Percentiles rank a stretch among this genome's conserved stretches.
Evolutionary conservation across 2,797 vertebrate species (phyloP).

Genomic region (Sebastes iracundus): DNA sequence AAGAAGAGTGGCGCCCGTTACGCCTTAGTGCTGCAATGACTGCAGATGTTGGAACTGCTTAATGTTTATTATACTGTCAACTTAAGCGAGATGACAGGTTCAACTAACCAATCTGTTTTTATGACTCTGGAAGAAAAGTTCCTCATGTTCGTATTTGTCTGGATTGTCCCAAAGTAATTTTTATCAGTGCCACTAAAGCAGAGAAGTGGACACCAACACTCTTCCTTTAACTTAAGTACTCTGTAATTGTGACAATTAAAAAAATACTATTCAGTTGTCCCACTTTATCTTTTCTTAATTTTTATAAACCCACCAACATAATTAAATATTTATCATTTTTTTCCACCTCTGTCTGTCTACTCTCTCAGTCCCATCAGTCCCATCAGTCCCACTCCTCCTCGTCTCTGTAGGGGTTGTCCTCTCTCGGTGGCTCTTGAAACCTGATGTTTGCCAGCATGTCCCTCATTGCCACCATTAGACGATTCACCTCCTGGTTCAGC

Average conservation of each 20-base stretch:
- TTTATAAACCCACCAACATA: not conserved
- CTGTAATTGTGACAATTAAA: conserved; percentile 15
- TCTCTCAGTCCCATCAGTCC: conserved; percentile 92
- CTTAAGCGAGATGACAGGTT: not conserved
- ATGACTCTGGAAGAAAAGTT: not conserved
- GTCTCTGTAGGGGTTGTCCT: conserved; percentile 89
- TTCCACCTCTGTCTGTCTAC: not conserved
- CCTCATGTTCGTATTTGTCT: not conserved
- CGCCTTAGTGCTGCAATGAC: not conserved
- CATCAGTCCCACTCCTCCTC: conserved; percentile 93
- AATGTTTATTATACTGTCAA: not conserved
- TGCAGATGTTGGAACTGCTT: not conserved
- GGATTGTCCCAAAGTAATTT: not conserved
- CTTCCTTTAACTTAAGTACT: not conserved
- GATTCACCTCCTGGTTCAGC: conserved; percentile 93
- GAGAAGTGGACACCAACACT: not conserved
- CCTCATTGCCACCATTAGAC: conserved; percentile 96
- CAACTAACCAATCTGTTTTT: not conserved
- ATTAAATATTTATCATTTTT: conserved; percentile 1
- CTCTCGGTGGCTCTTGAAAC: conserved; percentile 91
- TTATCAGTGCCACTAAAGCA: not conserved
- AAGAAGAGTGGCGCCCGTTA: not conserved
- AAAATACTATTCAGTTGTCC: conserved; percentile 3
- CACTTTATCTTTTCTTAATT: not conserved
- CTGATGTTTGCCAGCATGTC: conserved; percentile 98